Base-by-base conservation (phyloP, 2,113 vertebrate genomes). In the Cranoglanis bouderius region DNA sequence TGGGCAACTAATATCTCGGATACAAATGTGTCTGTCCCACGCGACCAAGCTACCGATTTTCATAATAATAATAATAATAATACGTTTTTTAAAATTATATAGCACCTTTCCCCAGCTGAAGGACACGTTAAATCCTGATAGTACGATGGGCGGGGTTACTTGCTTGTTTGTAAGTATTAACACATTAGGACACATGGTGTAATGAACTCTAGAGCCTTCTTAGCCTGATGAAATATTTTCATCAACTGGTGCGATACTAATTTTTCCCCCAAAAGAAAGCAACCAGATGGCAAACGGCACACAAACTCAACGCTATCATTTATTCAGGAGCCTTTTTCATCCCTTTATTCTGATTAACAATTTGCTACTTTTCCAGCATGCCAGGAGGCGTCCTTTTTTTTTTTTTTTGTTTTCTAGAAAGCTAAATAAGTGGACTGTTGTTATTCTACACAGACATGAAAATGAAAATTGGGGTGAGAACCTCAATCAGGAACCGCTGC, bases 381-480 rank as follows among this genome's bases (percentile, higher is more conserved):
- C 12, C 74, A 18, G 9, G 8, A 77, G 3, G 74, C 6, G 18
- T 81, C 21, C 19, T 55, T 53, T 80, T 53, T 19, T n/a, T n/a
- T n/a, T n/a, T n/a, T n/a, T n/a, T n/a, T n/a, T n/a, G n/a, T n/a
- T 21, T 80, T n/a, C 16, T 16, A 7, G 38, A 55, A 35, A 21
- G 51, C 32, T 55, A 35, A 55, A 32, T 35, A 24, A 35, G 49
- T 51, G 49, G 13, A 86, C 9, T n/a, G 24, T 29, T 78, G 26
- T 26, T 43, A 35, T 46, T n/a, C 38, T 21, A 46, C 3, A 61
- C 2, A 8, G 32, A 70, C 19, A 53, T 74, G 32, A 75, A 29
- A 74, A 53, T 49, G 32, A 55, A 55, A 86, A 86, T 38, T 57
- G 35, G 38, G 72, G 49, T 74, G 72, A 86, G 26, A 38, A n/a